Evolutionary conservation across 2,888 invertebrate genomes (phyloP).

Genomic region (Melolontha melolontha): DNA sequence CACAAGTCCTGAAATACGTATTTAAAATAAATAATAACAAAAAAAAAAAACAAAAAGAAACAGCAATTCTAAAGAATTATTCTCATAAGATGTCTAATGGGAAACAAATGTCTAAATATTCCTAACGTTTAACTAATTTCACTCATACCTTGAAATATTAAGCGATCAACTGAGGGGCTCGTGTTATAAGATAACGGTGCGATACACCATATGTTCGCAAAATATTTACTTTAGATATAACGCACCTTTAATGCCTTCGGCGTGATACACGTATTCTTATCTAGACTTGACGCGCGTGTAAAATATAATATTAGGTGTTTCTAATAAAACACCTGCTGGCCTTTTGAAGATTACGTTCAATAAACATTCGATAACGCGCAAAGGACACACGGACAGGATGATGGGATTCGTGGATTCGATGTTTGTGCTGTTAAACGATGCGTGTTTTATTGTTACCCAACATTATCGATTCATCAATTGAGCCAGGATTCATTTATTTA

Average conservation of each 20-base stretch:
- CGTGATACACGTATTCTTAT: slow-evolving; percentile 51
- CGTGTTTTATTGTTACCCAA: slow-evolving; percentile 38
- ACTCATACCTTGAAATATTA: no score
- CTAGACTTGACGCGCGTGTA: slow-evolving; percentile 49
- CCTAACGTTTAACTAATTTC: no score
- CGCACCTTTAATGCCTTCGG: slow-evolving; percentile 53
- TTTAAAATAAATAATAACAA: no score
- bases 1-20: no score
- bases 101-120: no score
- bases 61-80: no score
- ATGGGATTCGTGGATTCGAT: slow-evolving; percentile 23
- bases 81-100: no score
- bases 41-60: no score
- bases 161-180: slow-evolving; percentile 17
- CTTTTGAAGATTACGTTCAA: slow-evolving; percentile 50
- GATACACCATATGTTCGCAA: slow-evolving; percentile 55
- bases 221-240: slow-evolving; percentile 56
- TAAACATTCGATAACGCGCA: slow-evolving; percentile 45
- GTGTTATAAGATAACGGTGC: slow-evolving; percentile 53
- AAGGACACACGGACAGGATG: slow-evolving; percentile 28
- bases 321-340: slow-evolving; percentile 54
- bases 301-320: slow-evolving; percentile 51
- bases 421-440: slow-evolving; percentile 36
- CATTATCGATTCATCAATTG: slow-evolving; percentile 41
- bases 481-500: slow-evolving; percentile 36